A percentile compares a stretch with the other conserved stretches of the same genome.
These are phyloP conservation scores for Lasioglossum malachurum DNA, from an alignment of 2,888 invertebrate species.

Conservation along the genomic window DNA sequence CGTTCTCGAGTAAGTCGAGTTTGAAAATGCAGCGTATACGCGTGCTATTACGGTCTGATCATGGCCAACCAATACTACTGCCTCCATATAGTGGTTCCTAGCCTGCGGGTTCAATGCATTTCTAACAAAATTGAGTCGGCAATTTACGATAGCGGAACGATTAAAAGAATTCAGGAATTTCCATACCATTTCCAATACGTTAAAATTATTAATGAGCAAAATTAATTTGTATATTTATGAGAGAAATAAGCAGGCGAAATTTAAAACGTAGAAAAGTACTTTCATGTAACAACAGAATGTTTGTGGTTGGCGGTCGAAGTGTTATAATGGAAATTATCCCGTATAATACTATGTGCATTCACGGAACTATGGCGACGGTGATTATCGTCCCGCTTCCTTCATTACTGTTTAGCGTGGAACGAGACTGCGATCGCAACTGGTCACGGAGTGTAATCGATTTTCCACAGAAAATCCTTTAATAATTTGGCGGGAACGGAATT, in stretches of 20 bases:
- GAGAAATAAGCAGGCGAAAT: no score
- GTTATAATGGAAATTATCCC: not conserved
- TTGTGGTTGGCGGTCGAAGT: not conserved
- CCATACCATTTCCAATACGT: no score
- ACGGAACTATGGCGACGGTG: not conserved
- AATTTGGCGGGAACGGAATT: not conserved
- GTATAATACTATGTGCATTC: not conserved
- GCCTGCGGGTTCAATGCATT: not conserved
- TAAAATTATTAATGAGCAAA: no score
- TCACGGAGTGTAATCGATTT: conserved; percentile 18
- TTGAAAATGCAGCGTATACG: no score
- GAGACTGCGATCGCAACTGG: not conserved
- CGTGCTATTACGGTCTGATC: no score
- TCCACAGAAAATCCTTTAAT: not conserved
- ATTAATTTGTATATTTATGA: no score
- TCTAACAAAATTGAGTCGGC: not conserved
- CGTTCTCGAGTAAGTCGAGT: no score
- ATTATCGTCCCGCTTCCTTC: not conserved
- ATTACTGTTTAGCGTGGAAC: not conserved
- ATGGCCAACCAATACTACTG: no score
- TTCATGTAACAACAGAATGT: not conserved
- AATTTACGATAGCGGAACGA: not conserved
- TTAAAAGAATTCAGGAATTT: no score
- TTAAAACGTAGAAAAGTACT: not conserved
- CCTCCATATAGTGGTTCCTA: no score